These are phyloP conservation scores for Pygmarrhopalites habei DNA, from an alignment of 1,140 invertebrate species.

Conservation along the genomic window DNA sequence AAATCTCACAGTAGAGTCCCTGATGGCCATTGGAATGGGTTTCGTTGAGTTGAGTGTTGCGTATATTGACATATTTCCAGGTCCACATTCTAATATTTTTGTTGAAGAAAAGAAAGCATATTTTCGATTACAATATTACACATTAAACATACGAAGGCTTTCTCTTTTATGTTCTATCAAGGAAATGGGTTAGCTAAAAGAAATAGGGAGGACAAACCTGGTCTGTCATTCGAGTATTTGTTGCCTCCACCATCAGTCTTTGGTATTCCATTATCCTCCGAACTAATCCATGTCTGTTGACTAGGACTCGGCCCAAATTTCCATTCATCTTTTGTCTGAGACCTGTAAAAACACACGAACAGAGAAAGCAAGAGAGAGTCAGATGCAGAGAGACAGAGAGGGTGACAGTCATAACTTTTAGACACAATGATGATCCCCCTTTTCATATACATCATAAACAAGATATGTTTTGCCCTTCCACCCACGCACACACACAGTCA, in stretches of 20 bases:
- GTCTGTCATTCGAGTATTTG: constrained; percentile 6
- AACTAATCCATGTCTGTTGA: constrained; percentile 36
- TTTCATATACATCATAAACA: no score
- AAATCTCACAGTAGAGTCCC: constrained; percentile 32
- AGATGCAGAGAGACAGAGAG: no score
- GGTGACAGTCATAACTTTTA: no score
- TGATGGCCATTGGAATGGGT: constrained; percentile 33
- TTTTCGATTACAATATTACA: not conserved
- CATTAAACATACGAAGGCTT: not conserved
- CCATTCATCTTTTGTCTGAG: constrained; percentile 21
- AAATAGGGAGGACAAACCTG: no score
- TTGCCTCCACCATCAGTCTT: constrained; percentile 6
- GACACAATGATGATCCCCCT: not conserved
- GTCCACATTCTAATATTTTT: not conserved
- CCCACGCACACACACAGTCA: no score
- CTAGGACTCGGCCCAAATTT: constrained; percentile 28
- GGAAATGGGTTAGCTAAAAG: no score
- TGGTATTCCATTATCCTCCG: constrained; percentile 13
- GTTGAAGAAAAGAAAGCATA: not conserved
- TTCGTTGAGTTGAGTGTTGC: constrained; percentile 34
- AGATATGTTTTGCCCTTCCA: no score
- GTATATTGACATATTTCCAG: constrained; percentile 31
- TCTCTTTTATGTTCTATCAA: no score
- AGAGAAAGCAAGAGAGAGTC: not conserved
- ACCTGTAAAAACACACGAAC: constrained; percentile 2